Evolutionary conservation across 1,140 invertebrate species (phyloP).

Genomic region (Plectrocnemia conspersa): DNA sequence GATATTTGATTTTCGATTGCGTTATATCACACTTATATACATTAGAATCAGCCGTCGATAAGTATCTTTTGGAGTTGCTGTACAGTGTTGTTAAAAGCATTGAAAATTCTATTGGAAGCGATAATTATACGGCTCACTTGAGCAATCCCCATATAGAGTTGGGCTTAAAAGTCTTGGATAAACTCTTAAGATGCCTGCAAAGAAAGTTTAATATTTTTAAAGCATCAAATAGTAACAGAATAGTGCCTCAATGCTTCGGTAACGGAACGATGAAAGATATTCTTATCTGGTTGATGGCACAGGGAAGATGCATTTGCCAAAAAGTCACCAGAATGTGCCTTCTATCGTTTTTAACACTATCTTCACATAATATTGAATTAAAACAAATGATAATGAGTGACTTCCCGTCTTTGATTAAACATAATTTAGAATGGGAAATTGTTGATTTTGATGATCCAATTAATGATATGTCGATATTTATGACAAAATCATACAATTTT

Average conservation of each 20-base stretch:
- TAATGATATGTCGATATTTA: no score
- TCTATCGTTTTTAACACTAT: no score
- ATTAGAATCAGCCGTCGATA: conserved; percentile 25
- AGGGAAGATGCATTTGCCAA: conserved; percentile 12
- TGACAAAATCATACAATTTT: not conserved
- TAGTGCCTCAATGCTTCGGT: conserved; percentile 23
- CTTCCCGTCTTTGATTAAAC: not conserved
- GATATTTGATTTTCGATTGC: conserved; percentile 25
- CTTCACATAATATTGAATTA: not conserved
- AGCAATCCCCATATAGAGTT: conserved; percentile 11
- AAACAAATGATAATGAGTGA: not conserved
- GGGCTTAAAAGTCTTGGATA: conserved; percentile 19
- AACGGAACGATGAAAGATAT: conserved; percentile 20
- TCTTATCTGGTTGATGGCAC: conserved; percentile 22
- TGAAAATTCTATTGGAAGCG: not conserved
- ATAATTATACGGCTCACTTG: not conserved
- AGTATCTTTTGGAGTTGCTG: conserved; percentile 28
- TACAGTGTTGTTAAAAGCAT: conserved; percentile 26
- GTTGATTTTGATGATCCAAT: not conserved
- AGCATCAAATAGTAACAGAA: conserved; percentile 1
- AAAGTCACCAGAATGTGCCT: conserved; percentile 12
- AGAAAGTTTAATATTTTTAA: conserved; percentile 21
- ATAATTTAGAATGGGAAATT: conserved; percentile 2
- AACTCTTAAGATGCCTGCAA: conserved; percentile 23
- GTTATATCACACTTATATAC: conserved; percentile 11